Percentiles rank a stretch among this genome's conserved stretches.
Conservation (phyloP, 2,797 vertebrate genomes). For the Muscicapa comitata region DNA sequence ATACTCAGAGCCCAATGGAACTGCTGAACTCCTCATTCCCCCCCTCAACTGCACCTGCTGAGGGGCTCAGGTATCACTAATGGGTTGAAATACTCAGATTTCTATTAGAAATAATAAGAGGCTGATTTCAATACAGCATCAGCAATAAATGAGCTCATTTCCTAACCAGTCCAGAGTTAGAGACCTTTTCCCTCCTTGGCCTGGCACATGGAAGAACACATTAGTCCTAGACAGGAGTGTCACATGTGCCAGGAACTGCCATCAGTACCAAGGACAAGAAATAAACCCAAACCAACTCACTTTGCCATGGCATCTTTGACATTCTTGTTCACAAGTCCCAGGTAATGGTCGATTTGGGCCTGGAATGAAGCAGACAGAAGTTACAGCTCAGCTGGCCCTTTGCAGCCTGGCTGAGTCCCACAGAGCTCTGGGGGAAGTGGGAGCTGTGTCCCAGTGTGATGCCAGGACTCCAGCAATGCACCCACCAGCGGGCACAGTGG, state of each 20-base stretch:
- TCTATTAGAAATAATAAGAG: fast-evolving
- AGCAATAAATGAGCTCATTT: neutral
- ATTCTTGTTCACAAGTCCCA: slow-evolving; percentile 86
- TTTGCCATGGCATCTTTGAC: slow-evolving; percentile 87
- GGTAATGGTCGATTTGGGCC: slow-evolving; percentile 91
- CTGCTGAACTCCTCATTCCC: neutral
- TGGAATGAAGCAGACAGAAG: slow-evolving; percentile 48
- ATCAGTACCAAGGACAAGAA: neutral
- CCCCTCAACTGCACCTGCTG: fast-evolving
- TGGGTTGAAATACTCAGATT: neutral
- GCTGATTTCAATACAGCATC: neutral
- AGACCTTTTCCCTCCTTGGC: neutral
- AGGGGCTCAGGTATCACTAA: neutral
- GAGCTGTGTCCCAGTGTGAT: neutral
- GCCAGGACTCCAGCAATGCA: neutral
- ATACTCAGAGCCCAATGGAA: neutral
- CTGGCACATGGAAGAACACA: neutral
- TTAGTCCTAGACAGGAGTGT: too few species aligned
- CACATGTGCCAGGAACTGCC: neutral
- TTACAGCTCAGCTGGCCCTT: neutral
- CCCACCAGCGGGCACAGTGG: fast-evolving
- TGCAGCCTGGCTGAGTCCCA: neutral
- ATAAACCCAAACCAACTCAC: slow-evolving; percentile 76
- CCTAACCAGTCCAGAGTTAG: too few species aligned
- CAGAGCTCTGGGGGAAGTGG: neutral